Base-by-base conservation (phyloP, 2,797 vertebrate species). In the Aulostomus chinensis region DNA sequence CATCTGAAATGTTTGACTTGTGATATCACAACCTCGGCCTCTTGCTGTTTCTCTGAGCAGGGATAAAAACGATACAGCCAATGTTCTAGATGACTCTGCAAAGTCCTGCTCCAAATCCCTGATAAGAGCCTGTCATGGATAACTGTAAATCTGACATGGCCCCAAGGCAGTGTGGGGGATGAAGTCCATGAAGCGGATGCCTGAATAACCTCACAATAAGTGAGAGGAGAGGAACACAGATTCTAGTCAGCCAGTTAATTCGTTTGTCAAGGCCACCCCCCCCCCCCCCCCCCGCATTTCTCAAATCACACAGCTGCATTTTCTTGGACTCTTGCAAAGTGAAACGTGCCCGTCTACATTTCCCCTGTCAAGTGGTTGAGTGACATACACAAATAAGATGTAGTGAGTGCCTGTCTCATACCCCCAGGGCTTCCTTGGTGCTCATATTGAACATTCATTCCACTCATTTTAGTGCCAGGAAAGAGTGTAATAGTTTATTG, bases 91-190 rank as follows among this genome's bases (percentile, higher is more conserved):
- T 87, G 81, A 81, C 77, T 77, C 81, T 65, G 81, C 83, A 87
- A 85, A 79, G 66, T 81, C 80, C 57, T 37, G 48, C 79, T 79
- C 60, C 62, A 83, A 86, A 83, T 80, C 83, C 81, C 56, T 60
- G 78, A 86, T 85, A 85, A 84, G 81, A 76, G 71, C 65, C 58
- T 45, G 69, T 74, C 80, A 72, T 73, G 78, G 85, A 83, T 79
- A 78, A 83, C 82, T 64, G 73, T 88, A 84, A 86, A 86, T 84
- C 83, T 86, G 85, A 84, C 80, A 75, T 61, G 78, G 79, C 74
- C 86, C 71, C 53, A 26, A 82, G 78, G 82, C 81, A 84, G 37
- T 64, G 68, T 86, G 78, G 85, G 81, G 72, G 76, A 85, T 80
- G 81, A 78, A 78, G 83, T 87, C 80, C 48, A 11, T 40, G 28